Conservation (phyloP, 2,797 vertebrate species). For the Acrocephalus scirpaceus region DNA sequence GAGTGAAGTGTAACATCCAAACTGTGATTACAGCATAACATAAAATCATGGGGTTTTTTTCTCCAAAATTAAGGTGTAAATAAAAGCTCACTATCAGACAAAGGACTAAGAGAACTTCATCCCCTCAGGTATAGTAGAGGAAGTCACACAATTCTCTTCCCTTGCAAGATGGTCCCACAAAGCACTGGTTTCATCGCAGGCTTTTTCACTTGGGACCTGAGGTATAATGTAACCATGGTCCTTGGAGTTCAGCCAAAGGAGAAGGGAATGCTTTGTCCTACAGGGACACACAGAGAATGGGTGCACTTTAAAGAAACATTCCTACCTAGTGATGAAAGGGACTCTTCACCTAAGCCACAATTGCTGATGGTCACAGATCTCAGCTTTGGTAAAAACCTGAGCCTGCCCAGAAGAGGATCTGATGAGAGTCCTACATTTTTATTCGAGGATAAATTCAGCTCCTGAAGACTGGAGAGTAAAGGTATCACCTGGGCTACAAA, state of each 20-base stretch:
- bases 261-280: not conserved
- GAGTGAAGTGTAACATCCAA: not conserved
- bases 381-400: conserved; percentile 81
- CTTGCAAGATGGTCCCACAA: not conserved
- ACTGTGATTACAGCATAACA: not conserved
- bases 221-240: not conserved
- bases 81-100: not conserved
- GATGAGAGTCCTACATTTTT: conserved; percentile 79
- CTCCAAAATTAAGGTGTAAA: not conserved
- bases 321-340: conserved; percentile 84
- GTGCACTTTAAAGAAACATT: not conserved
- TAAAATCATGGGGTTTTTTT: not conserved
- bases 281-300: not conserved
- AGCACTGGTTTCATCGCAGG: not conserved
- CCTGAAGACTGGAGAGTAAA: conserved; percentile 80
- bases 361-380: conserved; percentile 79
- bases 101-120: not conserved
- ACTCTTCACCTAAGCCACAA: conserved; percentile 79
- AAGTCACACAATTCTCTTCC: not conserved
- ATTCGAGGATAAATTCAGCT: conserved; percentile 87
- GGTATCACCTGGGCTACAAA: conserved; percentile 86
- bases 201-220: not conserved
- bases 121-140: not conserved
- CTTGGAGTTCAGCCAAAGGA: not conserved
- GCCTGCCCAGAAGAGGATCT: conserved; percentile 78